Evolutionary conservation across 2,888 invertebrate genomes (phyloP).

Genomic region (Cephus sareptanus): DNA sequence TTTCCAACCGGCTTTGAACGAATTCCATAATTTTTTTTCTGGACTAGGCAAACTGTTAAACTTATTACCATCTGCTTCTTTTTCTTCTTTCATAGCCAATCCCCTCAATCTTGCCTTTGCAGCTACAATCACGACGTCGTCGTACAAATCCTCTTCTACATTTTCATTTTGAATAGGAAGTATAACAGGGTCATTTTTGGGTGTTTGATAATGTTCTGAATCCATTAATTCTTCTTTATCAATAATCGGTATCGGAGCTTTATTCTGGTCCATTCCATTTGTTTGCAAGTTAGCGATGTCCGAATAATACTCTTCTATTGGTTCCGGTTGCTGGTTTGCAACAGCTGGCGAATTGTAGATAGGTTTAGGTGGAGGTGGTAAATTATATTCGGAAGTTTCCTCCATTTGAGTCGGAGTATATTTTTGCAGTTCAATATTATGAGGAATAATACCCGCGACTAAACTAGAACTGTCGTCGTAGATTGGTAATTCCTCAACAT

Average conservation of each 20-base stretch:
- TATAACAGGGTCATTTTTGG: slow-evolving; percentile 30
- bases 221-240: slow-evolving; percentile 22
- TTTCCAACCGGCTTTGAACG: not conserved
- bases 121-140: slow-evolving; percentile 52
- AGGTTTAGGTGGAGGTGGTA: slow-evolving; percentile 55
- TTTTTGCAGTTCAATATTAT: not conserved
- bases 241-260: not conserved
- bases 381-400: slow-evolving; percentile 44
- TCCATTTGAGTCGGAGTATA: slow-evolving; percentile 18
- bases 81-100: not conserved
- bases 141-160: slow-evolving; percentile 49
- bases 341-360: slow-evolving; percentile 30
- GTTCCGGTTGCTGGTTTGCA: too few species aligned
- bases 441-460: slow-evolving; percentile 8
- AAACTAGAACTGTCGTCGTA: slow-evolving; percentile 33
- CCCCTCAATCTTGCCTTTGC: slow-evolving; percentile 30
- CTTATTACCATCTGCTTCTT: not conserved
- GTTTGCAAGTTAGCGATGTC: not conserved
- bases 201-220: slow-evolving; percentile 53
- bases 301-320: not conserved
- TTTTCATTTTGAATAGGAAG: slow-evolving; percentile 9
- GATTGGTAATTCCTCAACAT: slow-evolving; percentile 28
- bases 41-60: not conserved
- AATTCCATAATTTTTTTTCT: not conserved
- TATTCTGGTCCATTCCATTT: slow-evolving; percentile 24